Percentiles rank a stretch among this genome's conserved stretches.
Conservation (phyloP, 1,140 invertebrate species). For the Atopsyche davidsoni region DNA sequence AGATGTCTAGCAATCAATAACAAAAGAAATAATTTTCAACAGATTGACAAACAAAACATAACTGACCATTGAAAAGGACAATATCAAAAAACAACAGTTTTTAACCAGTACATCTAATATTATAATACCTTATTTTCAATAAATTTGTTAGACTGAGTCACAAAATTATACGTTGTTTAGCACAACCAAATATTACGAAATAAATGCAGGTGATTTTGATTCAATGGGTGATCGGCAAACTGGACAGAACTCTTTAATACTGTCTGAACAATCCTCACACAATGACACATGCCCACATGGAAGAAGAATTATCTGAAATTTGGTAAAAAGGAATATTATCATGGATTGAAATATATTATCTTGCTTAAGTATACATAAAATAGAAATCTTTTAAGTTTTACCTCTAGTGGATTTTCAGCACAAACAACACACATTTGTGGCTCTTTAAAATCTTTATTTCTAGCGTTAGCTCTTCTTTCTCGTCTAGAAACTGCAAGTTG, state of each 20-base stretch:
- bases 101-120: too few relatives aligned
- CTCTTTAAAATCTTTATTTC: slow-evolving; percentile 57
- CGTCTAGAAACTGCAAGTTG: slow-evolving; percentile 57
- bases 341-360: background rate
- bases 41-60: too few relatives aligned
- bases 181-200: slow-evolving; percentile 43
- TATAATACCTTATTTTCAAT: too few relatives aligned
- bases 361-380: background rate
- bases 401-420: slow-evolving; percentile 66
- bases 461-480: slow-evolving; percentile 54
- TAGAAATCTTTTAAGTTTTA: slow-evolving; percentile 30
- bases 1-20: too few relatives aligned
- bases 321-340: background rate
- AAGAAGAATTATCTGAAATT: slow-evolving; percentile 64
- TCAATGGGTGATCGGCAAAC: slow-evolving; percentile 62
- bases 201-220: slow-evolving; percentile 64
- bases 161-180: background rate
- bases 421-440: slow-evolving; percentile 73
- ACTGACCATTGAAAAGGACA: too few relatives aligned
- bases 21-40: too few relatives aligned
- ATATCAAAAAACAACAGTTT: too few relatives aligned
- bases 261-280: slow-evolving; percentile 73
- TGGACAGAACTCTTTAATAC: slow-evolving; percentile 62
- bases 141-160: background rate
- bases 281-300: slow-evolving; percentile 79